These are phyloP conservation scores for Sebastes schlegelii DNA, from an alignment of 2,113 vertebrate genomes.

Conservation along the genomic window DNA sequence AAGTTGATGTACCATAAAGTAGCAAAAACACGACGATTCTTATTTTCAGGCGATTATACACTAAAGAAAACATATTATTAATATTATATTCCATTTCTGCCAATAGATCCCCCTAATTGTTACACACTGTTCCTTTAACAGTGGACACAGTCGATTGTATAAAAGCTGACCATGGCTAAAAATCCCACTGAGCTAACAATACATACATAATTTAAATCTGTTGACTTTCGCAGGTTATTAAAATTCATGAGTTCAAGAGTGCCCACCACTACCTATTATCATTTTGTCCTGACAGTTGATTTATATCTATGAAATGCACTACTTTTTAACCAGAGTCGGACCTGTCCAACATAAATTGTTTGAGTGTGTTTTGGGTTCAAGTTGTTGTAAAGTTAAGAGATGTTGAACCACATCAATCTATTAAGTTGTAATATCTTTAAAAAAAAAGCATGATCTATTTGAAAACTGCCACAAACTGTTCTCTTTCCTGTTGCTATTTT, in stretches of 20 bases:
- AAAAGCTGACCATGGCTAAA: not conserved
- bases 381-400: not conserved
- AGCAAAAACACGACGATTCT: too few relatives aligned
- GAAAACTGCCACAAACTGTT: not conserved
- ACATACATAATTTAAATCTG: not conserved
- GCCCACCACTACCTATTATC: not conserved
- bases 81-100: too few relatives aligned
- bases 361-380: conserved; percentile 9
- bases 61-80: too few relatives aligned
- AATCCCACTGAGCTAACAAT: not conserved
- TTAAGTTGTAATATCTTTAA: not conserved
- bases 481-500: not conserved
- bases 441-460: not conserved
- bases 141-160: too few relatives aligned
- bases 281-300: not conserved
- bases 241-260: not conserved
- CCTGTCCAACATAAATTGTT: not conserved
- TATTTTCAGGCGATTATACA: too few relatives aligned
- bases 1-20: too few relatives aligned
- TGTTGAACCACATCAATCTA: not conserved
- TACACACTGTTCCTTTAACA: too few relatives aligned
- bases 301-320: conserved; percentile 36
- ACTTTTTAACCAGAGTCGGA: conserved; percentile 21
- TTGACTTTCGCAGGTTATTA: not conserved
- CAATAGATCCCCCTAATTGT: too few relatives aligned